Base-by-base conservation (phyloP, 1,140 invertebrate species). In the Pomacea maculata region DNA sequence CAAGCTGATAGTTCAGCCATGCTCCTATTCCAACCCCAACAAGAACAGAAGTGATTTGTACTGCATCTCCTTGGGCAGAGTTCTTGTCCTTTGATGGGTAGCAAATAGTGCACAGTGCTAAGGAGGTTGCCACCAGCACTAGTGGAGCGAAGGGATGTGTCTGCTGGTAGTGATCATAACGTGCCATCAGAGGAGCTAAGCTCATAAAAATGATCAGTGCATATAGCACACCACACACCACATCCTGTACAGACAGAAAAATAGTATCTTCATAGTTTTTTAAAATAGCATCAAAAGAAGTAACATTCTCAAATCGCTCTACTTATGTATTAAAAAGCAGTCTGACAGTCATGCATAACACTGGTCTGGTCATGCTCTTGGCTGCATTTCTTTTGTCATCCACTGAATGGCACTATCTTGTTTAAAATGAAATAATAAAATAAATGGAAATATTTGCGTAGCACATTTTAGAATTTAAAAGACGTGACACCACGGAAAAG, bases 1-100 rank as follows among this genome's bases (percentile, higher is more conserved):
- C 95, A 17, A 94, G 92, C 88, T 95, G 95, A 89, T 94, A 96
- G 92, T 96, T 96, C 10, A 95, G 91, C 96, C 96, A 97, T 1
- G 95, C 93, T n/a, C 96, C 96, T 12, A 94, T 90, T 71, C 95
- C 93, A 71, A 96, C 92, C 61, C 97, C 97, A 15, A 94, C 94
- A 80, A 94, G 94, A 11, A 96, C 87, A 5, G 84, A 95, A 65
- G 97, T 92, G 76, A 97, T 95, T 92, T 96, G 95, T 14, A 96
- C 94, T 1, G 96, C 97, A 89, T 97, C 96, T 52, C 95, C 95
- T 89, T 96, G 96, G 17, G 86, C 83, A 29, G 87, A 85, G 78
- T 83, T 83, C 76, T 86, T 86, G 68, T 83, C 79, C 52, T 86
- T 76, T 78, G 94, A 94, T 68, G 94, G 94, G 78, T 92, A 90